Conservation (phyloP, 1,140 invertebrate genomes). For the Macrobrachium rosenbergii region DNA sequence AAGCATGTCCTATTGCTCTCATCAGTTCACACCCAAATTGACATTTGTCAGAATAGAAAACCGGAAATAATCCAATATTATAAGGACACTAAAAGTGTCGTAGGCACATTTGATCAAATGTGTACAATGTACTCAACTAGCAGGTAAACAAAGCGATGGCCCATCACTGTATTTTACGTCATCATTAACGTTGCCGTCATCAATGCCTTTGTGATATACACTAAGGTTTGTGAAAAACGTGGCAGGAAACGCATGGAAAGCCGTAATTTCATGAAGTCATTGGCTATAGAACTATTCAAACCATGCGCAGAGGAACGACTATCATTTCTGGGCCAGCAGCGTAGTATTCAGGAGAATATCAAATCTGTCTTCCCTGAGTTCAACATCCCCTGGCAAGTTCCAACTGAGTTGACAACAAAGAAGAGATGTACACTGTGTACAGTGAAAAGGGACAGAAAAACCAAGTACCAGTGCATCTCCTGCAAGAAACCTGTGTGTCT, state of each 20-base stretch:
- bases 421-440: too few species aligned
- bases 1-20: constrained; percentile 4
- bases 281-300: too few species aligned
- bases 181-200: constrained; percentile 2
- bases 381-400: too few species aligned
- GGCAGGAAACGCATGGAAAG: constrained; percentile 9
- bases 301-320: too few species aligned
- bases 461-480: too few species aligned
- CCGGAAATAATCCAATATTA: constrained; percentile 12
- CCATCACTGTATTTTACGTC: constrained; percentile 16
- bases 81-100: background rate
- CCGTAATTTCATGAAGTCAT: constrained; percentile 16
- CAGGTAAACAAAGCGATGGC: constrained; percentile 19
- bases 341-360: too few species aligned
- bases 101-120: constrained; percentile 4
- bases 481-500: too few species aligned
- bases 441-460: too few species aligned
- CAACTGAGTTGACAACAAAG: too few species aligned
- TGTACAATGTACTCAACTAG: constrained; percentile 3
- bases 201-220: constrained; percentile 16
- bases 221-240: background rate
- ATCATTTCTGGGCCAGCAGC: too few species aligned
- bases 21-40: constrained; percentile 2
- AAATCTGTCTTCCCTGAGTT: too few species aligned
- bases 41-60: constrained; percentile 11